Conservation (phyloP, 2,797 vertebrate genomes). For the Oophaga sylvatica region DNA sequence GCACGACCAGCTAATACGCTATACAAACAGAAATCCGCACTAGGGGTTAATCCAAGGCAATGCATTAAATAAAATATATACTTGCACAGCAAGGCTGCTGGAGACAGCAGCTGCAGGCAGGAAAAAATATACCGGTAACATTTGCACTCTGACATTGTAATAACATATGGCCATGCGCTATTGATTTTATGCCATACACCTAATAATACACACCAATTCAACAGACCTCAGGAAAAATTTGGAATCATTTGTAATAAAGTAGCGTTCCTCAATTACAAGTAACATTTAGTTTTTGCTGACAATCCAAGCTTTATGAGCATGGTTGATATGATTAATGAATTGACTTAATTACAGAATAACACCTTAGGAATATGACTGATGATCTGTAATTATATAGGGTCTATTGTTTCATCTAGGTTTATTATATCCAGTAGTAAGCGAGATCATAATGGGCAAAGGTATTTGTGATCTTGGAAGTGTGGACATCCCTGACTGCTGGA, state of each 20-base stretch:
- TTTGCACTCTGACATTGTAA: constrained; percentile 6
- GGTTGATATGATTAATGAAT: constrained; percentile 9
- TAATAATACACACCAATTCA: constrained; percentile 10
- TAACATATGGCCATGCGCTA: constrained; percentile 23
- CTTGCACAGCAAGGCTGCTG: neutral
- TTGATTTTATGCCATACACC: constrained; percentile 26
- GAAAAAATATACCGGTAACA: neutral
- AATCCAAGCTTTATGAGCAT: neutral
- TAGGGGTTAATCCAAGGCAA: neutral
- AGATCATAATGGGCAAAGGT: neutral
- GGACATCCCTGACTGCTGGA: neutral
- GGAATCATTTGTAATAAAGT: constrained; percentile 12
- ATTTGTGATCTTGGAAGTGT: neutral
- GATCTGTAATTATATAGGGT: neutral
- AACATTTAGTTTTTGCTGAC: neutral
- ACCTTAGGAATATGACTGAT: neutral
- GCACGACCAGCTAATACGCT: neutral
- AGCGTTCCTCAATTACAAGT: constrained; percentile 10
- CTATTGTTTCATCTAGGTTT: neutral
- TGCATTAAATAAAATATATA: neutral
- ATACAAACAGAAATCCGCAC: neutral
- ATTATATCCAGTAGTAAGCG: neutral
- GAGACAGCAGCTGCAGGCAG: neutral
- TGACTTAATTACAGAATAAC: neutral
- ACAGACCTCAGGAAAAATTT: neutral